Evolutionary conservation across 2,888 invertebrate species (phyloP), one percentile per base, ranked within the genome.

Genomic region (Drosophila nr. medialis): DNA sequence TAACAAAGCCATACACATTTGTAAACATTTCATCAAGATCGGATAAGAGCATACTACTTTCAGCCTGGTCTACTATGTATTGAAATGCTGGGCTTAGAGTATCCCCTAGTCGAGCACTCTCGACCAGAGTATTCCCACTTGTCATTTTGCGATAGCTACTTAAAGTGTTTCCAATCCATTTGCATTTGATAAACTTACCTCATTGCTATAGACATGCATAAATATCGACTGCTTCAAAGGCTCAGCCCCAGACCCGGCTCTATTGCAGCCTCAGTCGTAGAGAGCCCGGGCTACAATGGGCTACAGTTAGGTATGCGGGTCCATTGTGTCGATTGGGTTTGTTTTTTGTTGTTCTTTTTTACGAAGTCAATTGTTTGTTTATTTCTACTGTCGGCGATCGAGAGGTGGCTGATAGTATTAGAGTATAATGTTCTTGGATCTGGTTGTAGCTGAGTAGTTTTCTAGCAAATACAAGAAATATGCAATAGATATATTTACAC

Each of bases 291-390:
- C 6, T 32, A 11, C 30, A 58, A 7, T 10, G 54, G 7, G 15
- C 51, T 36, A 21, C 13, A 21, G 40, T 54, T 54, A 54, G 27
- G 64, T 32, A 53, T 50, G 49, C 34, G 55, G 29, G 60, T 68
- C 38, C 21, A 38, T 6, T 66, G 21, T 49, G 59, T 29, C 64
- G 53, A 62, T 70, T 59, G 30, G 21, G 55, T 61, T 68, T 64
- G 29, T 50, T 68, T 38, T 4, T n/a, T 61, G 45, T 15, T 45
- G 45, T 68, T 68, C 50, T 48, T 34, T 61, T 59, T 38, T 67
- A 42, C 51, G 49, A 64, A 77, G 63, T 66, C 64, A 77, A 77
- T 83, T 62, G 64, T 82, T 77, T 81, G 67, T 80, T 74, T 80
- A 45, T 45, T 45, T 24, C 15, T 24, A 77, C 66, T 56, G 42